Evolutionary conservation across 1,140 invertebrate genomes (phyloP).

Genomic region (silkworm (Bombyx mori)): DNA sequence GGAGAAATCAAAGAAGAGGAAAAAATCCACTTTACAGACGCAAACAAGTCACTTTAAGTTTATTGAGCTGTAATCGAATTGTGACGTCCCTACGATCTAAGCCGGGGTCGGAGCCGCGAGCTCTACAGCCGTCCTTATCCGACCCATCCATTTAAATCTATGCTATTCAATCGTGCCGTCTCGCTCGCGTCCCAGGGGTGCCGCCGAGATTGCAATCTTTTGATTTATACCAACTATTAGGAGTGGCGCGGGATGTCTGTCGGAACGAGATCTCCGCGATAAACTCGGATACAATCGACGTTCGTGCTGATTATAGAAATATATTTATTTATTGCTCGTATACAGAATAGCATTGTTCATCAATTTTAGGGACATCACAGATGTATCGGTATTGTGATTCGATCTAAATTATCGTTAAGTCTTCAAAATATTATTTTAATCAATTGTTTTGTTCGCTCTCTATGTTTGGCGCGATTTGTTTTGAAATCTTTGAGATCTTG

Average conservation of each 20-base stretch:
- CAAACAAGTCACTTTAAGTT: conserved; percentile 71
- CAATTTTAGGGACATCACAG: too few species aligned
- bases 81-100: conserved; percentile 59
- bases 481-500: too few species aligned
- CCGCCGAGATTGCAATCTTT: conserved; percentile 69
- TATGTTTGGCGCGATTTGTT: too few species aligned
- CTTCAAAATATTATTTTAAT: too few species aligned
- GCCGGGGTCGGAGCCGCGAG: conserved; percentile 38
- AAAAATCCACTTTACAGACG: conserved; percentile 69
- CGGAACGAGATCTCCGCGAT: conserved; percentile 51
- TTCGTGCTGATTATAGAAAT: conserved; percentile 59
- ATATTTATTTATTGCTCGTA: conserved; percentile 32
- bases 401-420: too few species aligned
- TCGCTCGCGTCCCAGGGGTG: conserved; percentile 66
- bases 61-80: conserved; percentile 71
- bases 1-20: conserved; percentile 50
- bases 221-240: conserved; percentile 72
- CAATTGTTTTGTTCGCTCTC: too few species aligned
- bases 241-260: conserved; percentile 59
- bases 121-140: conserved; percentile 66
- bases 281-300: conserved; percentile 52
- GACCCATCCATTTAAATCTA: conserved; percentile 68
- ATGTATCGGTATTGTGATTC: too few species aligned
- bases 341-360: conserved; percentile 1
- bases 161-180: conserved; percentile 69